Evolutionary conservation across 1,140 invertebrate species (phyloP), one percentile per base, ranked within the genome.

Genomic region (Conopomorpha cramerella): DNA sequence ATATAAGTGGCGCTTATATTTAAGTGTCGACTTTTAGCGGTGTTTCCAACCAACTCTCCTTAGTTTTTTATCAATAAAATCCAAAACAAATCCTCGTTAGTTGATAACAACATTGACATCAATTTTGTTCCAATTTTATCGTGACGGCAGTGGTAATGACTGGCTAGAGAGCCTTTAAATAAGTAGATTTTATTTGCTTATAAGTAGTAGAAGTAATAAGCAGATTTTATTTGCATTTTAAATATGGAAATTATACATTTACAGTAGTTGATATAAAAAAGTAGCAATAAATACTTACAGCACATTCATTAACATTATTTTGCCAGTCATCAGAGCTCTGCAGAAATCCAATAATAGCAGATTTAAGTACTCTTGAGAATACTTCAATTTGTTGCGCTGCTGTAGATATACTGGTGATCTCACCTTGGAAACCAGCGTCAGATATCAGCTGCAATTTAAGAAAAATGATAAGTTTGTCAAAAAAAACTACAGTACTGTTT

Each of bases 301-400:
- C 93, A 83, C 95, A 96, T 73, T 98, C 95, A 67, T 90, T 87
- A 31, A 96, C 90, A 65, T 89, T 91, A 40, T 89, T 92, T 46
- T 95, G 88, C 80, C 94, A 88, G 38, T 93, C 86, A 58, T 97
- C 94, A 31, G 93, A 91, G 59, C 88, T 90, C 58, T 88, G 86
- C 16, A 93, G 65, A 64, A 91, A 92, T 34, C 88, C 91, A 34
- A 89, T 85, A 40, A 99, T 93, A 0, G 95, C 92, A 7, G 96
- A 98, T 77, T 98, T 95, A 4, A 99, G 78, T 35, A 99, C 96
- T 49, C 96, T 80, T 1, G 96, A 96, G 78, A 99, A 99, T 10
- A 99, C 97, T 84, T 99, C 97, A 53, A 99, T 93, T 81, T 99
- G 97, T 74, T 99, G 96, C 27, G 96, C 96, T 11, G 97, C 97